Percentiles rank a stretch among this genome's conserved stretches.
Conservation (phyloP, 2,888 invertebrate genomes). For the Dione vanillae region DNA sequence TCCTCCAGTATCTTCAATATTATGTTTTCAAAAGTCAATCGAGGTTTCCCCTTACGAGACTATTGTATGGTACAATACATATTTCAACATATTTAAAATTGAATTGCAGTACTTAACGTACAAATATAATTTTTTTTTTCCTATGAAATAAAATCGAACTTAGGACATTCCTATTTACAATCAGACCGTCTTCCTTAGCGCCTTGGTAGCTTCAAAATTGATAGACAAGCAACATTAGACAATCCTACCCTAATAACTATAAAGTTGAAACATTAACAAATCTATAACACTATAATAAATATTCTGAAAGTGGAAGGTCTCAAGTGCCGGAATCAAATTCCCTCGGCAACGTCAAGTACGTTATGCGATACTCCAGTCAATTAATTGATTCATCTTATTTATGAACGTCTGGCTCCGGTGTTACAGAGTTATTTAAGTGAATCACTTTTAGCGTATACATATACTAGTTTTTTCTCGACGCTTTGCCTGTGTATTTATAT, state of each 20-base stretch:
- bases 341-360: slow-evolving; percentile 27
- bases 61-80: too few relatives aligned
- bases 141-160: too few relatives aligned
- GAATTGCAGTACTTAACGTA: too few relatives aligned
- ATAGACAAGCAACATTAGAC: background rate
- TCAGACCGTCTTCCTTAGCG: background rate
- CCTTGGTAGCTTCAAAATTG: background rate
- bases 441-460: background rate
- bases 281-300: slow-evolving; percentile 25
- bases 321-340: slow-evolving; percentile 34
- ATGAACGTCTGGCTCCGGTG: slow-evolving; percentile 4
- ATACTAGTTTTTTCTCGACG: background rate
- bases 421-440: background rate
- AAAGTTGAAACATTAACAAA: slow-evolving; percentile 20
- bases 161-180: background rate
- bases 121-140: too few relatives aligned
- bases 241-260: slow-evolving; percentile 22
- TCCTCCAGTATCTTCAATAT: too few relatives aligned
- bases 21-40: too few relatives aligned
- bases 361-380: slow-evolving; percentile 26
- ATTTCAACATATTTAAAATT: too few relatives aligned
- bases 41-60: too few relatives aligned
- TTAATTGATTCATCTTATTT: slow-evolving; percentile 31
- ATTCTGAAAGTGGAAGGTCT: slow-evolving; percentile 32
- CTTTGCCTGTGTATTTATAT: background rate